Base-by-base conservation (phyloP, 2,888 invertebrate genomes). In the Pandemis cinnamomeana region DNA sequence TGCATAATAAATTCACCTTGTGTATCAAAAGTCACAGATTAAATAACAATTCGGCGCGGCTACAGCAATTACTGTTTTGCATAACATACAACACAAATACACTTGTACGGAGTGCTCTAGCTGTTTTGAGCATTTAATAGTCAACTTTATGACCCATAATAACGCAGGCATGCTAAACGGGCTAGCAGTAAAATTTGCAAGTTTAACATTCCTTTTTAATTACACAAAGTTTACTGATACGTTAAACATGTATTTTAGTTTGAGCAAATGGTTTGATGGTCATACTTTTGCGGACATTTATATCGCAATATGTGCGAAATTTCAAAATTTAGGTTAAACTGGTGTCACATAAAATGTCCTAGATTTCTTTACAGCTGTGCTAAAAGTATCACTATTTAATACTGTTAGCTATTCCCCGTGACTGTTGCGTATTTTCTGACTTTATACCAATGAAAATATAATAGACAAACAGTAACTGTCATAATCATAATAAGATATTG, bases 91-190 rank as follows among this genome's bases (percentile, higher is more conserved):
- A 27, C 11, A 58, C 58, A 58, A 58, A 11, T 27, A 11, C 10
- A 20, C 48, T 46, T 20, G 66, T 60, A 51, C 55, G 64, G 36
- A 27, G 15, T 46, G 55, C 58, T 58, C 42, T 58, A 64, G 46
- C 27, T 58, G 46, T 55, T 42, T 66, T 41, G 42, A 48, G 42
- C 66, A 67, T 71, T 71, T 67, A 67, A 71, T 71, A 51, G 42
- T 44, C 7, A 61, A 62, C 41, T 63, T 68, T 72, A 72, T n/a
- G 60, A 13, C 5, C 55, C 8, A 44, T 63, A 72, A 72, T 62
- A 68, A 63, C 55, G 62, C 27, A 53, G 46, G 48, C n/a, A 72
- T 58, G 63, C 48, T 42, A 20, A 72, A 72, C 62, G 41, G 7
- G 13, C 13, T 10, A 15, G 44, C 55, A 68, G 68, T 68, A 63